phyloP scores from a whole-genome alignment of 2,797 vertebrate species.

The Scarus forsteni region DNA sequence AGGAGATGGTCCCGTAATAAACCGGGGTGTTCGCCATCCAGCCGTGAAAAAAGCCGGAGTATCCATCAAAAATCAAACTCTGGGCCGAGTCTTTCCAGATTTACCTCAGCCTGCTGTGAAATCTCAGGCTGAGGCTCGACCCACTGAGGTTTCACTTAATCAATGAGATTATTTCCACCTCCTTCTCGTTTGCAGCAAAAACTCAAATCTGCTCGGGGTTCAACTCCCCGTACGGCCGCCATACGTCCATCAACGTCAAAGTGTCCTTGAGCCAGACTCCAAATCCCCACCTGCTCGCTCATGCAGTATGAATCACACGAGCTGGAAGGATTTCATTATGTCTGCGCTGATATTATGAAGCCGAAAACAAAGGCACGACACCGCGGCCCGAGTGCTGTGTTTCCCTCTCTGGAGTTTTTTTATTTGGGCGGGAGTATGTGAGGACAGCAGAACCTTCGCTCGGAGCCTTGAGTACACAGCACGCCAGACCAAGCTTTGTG shows the following conservation, averaged over 20 bases:
- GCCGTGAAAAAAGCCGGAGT: background rate
- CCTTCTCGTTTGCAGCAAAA: background rate
- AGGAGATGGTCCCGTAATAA: background rate
- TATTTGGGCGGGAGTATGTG: slow-evolving; percentile 14
- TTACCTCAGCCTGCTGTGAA: slow-evolving; percentile 1
- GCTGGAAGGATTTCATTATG: slow-evolving; percentile 51
- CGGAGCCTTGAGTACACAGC: slow-evolving; percentile 8
- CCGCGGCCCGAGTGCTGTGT: background rate
- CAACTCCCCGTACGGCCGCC: slow-evolving; percentile 32
- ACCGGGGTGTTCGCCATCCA: background rate
- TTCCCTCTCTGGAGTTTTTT: slow-evolving; percentile 19
- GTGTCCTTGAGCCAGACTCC: slow-evolving; percentile 52
- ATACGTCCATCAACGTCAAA: slow-evolving; percentile 51
- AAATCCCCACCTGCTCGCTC: slow-evolving; percentile 52
- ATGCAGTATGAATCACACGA: slow-evolving; percentile 35
- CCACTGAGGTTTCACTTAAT: slow-evolving; percentile 37
- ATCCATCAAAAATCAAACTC: background rate
- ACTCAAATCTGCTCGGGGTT: slow-evolving; percentile 38
- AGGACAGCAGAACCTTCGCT: slow-evolving; percentile 41
- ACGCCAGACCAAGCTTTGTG: slow-evolving; percentile 40
- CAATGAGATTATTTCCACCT: slow-evolving; percentile 37
- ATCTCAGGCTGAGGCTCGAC: background rate
- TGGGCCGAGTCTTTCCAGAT: background rate
- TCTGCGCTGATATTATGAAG: slow-evolving; percentile 32
- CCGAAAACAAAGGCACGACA: slow-evolving; percentile 44